These are phyloP conservation scores for Chaetura pelagica DNA, from an alignment of 2,113 vertebrate genomes.

Conservation along the genomic window DNA sequence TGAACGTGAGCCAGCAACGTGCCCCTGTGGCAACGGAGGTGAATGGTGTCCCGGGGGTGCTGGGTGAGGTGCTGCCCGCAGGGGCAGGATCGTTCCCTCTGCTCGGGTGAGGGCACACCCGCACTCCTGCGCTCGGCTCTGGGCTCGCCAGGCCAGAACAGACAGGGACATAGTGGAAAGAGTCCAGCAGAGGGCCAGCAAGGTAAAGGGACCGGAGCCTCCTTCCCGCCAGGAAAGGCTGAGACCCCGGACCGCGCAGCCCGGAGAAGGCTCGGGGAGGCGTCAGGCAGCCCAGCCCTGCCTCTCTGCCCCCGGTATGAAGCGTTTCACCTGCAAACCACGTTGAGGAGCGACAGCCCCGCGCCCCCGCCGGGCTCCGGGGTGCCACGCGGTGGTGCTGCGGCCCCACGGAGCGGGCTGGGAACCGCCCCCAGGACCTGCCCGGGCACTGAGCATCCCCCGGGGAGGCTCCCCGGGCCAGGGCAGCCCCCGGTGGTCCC, in stretches of 20 bases:
- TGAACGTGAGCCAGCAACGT: not conserved
- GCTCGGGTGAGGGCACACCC: not conserved
- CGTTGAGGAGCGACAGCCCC: not conserved
- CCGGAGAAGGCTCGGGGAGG: not conserved
- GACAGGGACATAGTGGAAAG: not conserved
- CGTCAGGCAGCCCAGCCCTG: not conserved
- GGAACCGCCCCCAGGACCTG: no score
- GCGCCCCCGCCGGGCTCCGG: not conserved
- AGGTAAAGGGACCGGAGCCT: not conserved
- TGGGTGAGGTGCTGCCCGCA: not conserved
- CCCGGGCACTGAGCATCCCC: not conserved
- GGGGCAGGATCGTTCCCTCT: not conserved
- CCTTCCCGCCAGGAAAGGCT: not conserved
- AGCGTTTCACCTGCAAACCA: not conserved
- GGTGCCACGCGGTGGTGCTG: conserved; percentile 44
- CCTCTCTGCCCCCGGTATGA: fast-evolving
- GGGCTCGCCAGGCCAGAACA: not conserved
- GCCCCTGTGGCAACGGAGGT: fast-evolving
- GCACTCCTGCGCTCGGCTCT: not conserved
- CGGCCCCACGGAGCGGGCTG: not conserved
- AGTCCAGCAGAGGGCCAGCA: not conserved
- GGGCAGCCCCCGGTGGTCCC: not conserved
- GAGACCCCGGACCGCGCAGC: not conserved
- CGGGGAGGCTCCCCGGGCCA: not conserved
- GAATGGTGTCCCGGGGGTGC: fast-evolving